Evolutionary conservation across 2,797 vertebrate species (phyloP).

Genomic region (Nasua narica): DNA sequence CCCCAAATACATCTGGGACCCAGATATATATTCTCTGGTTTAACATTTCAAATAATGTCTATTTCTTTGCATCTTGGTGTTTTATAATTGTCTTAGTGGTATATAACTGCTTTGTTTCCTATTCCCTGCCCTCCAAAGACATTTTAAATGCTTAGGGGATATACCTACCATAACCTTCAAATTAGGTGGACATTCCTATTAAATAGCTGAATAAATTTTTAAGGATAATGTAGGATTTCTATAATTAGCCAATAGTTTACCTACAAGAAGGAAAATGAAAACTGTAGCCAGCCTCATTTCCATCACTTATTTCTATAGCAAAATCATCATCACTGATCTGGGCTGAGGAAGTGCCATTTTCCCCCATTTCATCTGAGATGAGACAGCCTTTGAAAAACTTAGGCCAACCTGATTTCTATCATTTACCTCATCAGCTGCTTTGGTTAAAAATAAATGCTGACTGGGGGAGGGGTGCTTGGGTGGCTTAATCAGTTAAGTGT

Average conservation of each 20-base stretch:
- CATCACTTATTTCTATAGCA: neutral
- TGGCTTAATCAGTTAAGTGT: neutral
- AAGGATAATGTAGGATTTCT: neutral
- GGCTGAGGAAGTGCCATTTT: neutral
- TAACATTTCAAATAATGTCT: neutral
- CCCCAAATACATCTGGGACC: conserved; percentile 21
- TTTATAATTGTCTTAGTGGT: neutral
- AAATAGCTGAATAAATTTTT: neutral
- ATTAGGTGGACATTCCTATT: neutral
- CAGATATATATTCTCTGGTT: neutral
- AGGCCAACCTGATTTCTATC: neutral
- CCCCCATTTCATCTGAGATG: neutral
- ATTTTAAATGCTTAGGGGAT: neutral
- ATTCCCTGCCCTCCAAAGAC: neutral
- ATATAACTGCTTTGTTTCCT: neutral
- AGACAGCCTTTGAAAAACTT: neutral
- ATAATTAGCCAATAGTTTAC: neutral
- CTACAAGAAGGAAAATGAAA: neutral
- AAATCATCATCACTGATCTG: neutral
- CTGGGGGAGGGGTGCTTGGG: neutral
- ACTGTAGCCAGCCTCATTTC: neutral
- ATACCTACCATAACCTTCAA: neutral
- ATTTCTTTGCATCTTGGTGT: neutral
- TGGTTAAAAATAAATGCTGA: neutral
- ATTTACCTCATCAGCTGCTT: neutral